Percentiles rank a stretch among this genome's conserved stretches.
Evolutionary conservation across 2,113 vertebrate species (phyloP).

Genomic region (Excalfactoria chinensis): DNA sequence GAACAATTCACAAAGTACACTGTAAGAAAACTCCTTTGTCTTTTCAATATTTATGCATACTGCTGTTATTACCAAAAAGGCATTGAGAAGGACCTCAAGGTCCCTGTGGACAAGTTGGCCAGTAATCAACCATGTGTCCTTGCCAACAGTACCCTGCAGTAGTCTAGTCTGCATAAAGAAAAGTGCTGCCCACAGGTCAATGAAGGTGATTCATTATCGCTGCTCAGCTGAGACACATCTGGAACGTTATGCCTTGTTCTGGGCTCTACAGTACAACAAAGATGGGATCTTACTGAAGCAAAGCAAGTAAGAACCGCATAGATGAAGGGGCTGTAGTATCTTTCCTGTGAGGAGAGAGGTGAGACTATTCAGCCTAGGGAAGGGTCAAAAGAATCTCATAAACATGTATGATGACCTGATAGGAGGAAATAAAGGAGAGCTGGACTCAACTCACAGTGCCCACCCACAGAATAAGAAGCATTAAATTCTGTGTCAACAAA

Average conservation of each 20-base stretch:
- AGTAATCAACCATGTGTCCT: neutral
- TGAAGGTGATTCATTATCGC: neutral
- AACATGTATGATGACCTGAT: neutral
- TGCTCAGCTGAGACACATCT: neutral
- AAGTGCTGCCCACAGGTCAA: neutral
- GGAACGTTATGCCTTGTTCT: neutral
- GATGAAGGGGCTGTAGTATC: neutral
- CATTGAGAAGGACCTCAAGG: neutral
- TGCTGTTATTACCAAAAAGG: neutral
- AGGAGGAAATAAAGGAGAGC: neutral
- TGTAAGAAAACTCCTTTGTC: neutral
- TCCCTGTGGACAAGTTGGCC: neutral
- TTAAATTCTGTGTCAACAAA: neutral
- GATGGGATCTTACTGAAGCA: neutral
- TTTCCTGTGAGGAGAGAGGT: neutral
- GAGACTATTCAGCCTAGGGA: neutral
- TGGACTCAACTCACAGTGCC: neutral
- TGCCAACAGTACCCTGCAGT: neutral
- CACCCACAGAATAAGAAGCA: neutral
- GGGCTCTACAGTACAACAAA: neutral
- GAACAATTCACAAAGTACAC: neutral
- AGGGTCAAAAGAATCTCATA: neutral
- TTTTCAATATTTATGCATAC: neutral
- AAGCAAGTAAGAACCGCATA: neutral
- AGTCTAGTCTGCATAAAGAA: neutral